phyloP scores from a whole-genome alignment of 2,797 vertebrate genomes.

The Mus caroli region DNA sequence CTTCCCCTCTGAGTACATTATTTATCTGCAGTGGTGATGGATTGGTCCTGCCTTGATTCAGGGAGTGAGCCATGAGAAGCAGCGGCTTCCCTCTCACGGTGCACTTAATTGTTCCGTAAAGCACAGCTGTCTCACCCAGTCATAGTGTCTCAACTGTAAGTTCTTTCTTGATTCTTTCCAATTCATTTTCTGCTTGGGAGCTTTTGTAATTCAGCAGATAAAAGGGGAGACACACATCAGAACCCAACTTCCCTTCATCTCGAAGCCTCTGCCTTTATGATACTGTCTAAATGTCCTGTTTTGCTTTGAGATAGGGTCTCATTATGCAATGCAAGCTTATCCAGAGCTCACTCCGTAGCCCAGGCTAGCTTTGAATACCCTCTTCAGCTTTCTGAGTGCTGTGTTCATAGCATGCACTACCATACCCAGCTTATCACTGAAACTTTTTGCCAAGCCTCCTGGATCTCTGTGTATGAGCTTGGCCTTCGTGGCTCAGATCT shows the following conservation, averaged over 20 bases:
- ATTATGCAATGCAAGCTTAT: neutral
- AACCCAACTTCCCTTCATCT: neutral
- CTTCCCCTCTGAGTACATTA: conserved; percentile 36
- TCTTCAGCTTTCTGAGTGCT: neutral
- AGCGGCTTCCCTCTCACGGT: neutral
- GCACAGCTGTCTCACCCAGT: neutral
- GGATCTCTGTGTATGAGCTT: neutral
- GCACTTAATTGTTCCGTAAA: neutral
- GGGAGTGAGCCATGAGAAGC: neutral
- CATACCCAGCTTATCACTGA: neutral
- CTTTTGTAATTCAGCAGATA: conserved; percentile 10
- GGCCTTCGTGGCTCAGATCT: neutral
- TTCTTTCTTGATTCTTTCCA: neutral
- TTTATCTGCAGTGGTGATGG: neutral
- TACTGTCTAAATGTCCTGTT: neutral
- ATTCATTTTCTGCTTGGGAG: neutral
- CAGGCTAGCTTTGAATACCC: neutral
- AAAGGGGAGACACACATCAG: neutral
- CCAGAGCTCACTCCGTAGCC: neutral
- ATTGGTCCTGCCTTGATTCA: neutral
- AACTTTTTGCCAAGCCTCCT: neutral
- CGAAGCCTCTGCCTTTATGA: conserved; percentile 9
- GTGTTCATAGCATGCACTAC: neutral
- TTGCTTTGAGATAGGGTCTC: neutral
- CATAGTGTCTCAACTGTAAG: neutral